These are phyloP conservation scores for Pygoscelis antarcticus DNA, from an alignment of 2,113 vertebrate species.

Conservation along the genomic window DNA sequence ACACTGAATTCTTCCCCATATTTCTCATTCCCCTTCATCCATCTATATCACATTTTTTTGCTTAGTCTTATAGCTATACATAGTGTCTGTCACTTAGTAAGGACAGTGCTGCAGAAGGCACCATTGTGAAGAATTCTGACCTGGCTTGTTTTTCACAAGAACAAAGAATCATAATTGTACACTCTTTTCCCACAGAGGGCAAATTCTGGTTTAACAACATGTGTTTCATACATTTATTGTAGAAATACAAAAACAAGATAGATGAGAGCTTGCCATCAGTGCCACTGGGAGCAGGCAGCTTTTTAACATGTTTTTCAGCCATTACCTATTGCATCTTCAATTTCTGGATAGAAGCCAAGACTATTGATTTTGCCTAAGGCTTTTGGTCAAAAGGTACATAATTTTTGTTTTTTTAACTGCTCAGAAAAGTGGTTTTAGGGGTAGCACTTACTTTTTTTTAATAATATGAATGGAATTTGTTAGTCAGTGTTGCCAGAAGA, in stretches of 20 bases:
- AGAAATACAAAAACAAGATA: not conserved
- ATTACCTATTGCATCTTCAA: not conserved
- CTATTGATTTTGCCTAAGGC: not conserved
- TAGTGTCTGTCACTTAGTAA: not conserved
- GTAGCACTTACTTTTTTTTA: too few species aligned
- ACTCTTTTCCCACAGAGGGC: not conserved
- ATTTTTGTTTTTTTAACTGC: not conserved
- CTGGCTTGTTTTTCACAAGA: not conserved
- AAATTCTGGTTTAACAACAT: not conserved
- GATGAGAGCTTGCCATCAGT: not conserved
- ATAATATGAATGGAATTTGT: not conserved
- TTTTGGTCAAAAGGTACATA: not conserved
- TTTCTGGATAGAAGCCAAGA: not conserved
- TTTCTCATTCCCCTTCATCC: not conserved
- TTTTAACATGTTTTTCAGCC: not conserved
- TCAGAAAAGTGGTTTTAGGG: not conserved
- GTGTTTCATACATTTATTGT: not conserved
- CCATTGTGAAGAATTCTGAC: not conserved
- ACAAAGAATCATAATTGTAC: not conserved
- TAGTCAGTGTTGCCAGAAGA: not conserved
- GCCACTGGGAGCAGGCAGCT: not conserved
- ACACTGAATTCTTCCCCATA: not conserved
- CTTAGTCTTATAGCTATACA: not conserved
- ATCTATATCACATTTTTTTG: not conserved
- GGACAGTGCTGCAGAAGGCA: not conserved